Evolutionary conservation across 1,140 invertebrate genomes (phyloP).

Genomic region (Pseudomyrmex sp.): DNA sequence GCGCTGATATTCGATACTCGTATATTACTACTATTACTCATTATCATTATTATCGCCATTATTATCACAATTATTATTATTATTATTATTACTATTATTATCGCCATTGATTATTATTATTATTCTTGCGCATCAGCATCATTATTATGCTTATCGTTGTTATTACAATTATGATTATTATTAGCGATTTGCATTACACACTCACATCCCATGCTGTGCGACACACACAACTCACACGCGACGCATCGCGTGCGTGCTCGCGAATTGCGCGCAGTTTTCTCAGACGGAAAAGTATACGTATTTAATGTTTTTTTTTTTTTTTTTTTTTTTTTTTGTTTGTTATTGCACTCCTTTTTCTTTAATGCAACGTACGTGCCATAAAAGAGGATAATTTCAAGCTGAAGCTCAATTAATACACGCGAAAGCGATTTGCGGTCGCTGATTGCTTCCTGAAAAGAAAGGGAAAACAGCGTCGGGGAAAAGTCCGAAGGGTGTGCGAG

Average conservation of each 20-base stretch:
- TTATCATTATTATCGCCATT: slow-evolving; percentile 69
- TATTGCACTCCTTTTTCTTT: slow-evolving; percentile 7
- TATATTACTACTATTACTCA: slow-evolving; percentile 69
- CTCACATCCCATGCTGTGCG: slow-evolving; percentile 11
- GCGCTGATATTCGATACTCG: slow-evolving; percentile 56
- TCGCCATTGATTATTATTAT: slow-evolving; percentile 64
- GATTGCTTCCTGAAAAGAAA: slow-evolving; percentile 14
- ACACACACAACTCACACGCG: slow-evolving; percentile 11
- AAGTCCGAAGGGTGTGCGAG: background rate
- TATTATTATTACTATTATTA: slow-evolving; percentile 72
- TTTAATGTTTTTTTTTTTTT: background rate
- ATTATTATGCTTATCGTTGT: slow-evolving; percentile 59
- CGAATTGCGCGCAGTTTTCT: background rate
- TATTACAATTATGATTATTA: slow-evolving; percentile 69
- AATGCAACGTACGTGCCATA: slow-evolving; percentile 60
- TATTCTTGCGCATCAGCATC: slow-evolving; percentile 60
- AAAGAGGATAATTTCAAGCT: slow-evolving; percentile 29
- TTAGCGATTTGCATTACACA: slow-evolving; percentile 67
- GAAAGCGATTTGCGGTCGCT: slow-evolving; percentile 6
- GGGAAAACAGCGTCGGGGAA: background rate
- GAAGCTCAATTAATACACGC: slow-evolving; percentile 22
- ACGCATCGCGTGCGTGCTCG: slow-evolving; percentile 43
- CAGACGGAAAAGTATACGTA: background rate
- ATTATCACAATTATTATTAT: slow-evolving; percentile 74
- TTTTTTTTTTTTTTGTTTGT: background rate